Conservation (phyloP, 2,888 invertebrate species). For the Limenitis camilla region DNA sequence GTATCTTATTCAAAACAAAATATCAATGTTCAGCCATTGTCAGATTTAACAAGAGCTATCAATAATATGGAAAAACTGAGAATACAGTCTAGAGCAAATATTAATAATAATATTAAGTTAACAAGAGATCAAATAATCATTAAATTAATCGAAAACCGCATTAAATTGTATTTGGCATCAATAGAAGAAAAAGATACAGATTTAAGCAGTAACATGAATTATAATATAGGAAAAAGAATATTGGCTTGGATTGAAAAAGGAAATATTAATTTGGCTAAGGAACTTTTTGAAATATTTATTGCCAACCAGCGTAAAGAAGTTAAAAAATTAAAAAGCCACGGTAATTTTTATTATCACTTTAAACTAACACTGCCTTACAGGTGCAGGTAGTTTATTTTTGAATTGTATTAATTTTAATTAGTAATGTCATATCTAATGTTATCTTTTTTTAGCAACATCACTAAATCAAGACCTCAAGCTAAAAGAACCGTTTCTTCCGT, state of each 20-base stretch:
- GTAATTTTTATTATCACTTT: constrained; percentile 2
- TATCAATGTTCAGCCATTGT: constrained; percentile 2
- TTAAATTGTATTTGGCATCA: constrained; percentile 39
- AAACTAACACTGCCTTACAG: neutral
- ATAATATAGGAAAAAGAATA: constrained; percentile 48
- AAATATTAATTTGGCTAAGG: constrained; percentile 45
- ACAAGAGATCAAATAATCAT: constrained; percentile 49
- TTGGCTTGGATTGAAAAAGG: constrained; percentile 44
- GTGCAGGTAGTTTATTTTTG: neutral
- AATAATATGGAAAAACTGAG: constrained; percentile 1
- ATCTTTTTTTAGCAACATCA: neutral
- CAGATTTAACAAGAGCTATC: neutral
- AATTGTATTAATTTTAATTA: neutral
- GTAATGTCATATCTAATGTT: neutral
- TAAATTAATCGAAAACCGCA: constrained; percentile 53
- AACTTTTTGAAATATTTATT: constrained; percentile 48
- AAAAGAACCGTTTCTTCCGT: constrained; percentile 18
- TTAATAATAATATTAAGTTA: constrained; percentile 33
- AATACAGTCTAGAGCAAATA: constrained; percentile 3
- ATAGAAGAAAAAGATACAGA: constrained; percentile 37
- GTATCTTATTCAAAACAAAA: constrained; percentile 27
- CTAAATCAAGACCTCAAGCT: neutral
- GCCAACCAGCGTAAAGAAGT: constrained; percentile 28
- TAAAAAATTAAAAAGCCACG: neutral
- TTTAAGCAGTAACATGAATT: constrained; percentile 38